Evolutionary conservation across 2,113 vertebrate species (phyloP).

Genomic region (Laticauda laticaudata): DNA sequence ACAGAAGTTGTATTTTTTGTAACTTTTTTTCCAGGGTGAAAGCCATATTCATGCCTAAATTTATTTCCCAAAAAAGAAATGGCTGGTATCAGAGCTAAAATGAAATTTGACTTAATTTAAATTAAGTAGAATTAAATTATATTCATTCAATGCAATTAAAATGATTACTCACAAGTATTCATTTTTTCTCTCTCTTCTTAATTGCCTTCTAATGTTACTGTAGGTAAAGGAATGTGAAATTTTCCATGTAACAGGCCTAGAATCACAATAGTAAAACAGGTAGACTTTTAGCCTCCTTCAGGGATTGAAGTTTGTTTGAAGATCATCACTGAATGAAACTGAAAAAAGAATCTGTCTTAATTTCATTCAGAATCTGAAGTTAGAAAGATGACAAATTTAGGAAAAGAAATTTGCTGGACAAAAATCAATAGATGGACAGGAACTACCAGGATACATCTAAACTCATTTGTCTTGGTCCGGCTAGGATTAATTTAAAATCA

Average conservation of each 20-base stretch:
- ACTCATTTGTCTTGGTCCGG: not conserved
- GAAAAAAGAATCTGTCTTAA: conserved; percentile 13
- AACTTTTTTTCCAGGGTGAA: not conserved
- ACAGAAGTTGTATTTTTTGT: conserved; percentile 40
- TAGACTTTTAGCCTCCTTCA: not conserved
- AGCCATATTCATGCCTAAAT: not conserved
- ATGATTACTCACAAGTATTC: not conserved
- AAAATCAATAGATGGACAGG: not conserved
- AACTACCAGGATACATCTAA: not conserved
- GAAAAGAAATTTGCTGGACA: not conserved
- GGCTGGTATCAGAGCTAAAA: conserved; percentile 37
- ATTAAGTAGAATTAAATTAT: not conserved
- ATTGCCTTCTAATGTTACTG: not conserved
- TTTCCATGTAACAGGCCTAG: conserved; percentile 1
- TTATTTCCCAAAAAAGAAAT: not conserved
- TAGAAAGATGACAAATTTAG: not conserved
- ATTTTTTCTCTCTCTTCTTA: not conserved
- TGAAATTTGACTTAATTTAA: conserved; percentile 1
- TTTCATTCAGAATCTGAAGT: not conserved
- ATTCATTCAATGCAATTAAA: conserved; percentile 50
- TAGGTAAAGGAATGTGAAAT: conserved; percentile 24
- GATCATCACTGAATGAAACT: conserved; percentile 16
- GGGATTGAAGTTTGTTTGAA: conserved; percentile 14
- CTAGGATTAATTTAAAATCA: not conserved
- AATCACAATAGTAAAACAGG: conserved; percentile 12